Base-by-base conservation (phyloP, 2,888 invertebrate genomes). In the Graphium colonna region DNA sequence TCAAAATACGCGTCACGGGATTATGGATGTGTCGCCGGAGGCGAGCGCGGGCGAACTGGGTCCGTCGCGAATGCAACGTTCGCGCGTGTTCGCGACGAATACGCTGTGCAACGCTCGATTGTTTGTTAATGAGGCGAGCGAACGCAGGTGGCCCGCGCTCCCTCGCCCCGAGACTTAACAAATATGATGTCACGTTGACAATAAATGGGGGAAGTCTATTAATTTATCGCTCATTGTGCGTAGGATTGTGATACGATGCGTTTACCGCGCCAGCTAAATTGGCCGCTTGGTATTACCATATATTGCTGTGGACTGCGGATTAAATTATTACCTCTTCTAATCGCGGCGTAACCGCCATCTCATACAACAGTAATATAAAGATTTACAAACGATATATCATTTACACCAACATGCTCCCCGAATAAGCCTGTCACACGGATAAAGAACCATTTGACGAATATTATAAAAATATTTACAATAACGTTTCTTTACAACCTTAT, bases 1-100 rank as follows among this genome's bases (percentile, higher is more conserved):
- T 86, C 87, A 85, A 81, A 84, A 82, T 77, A 80, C 71, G 78
- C 84, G 85, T 84, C 85, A 84, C 84, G 68, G 85, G 85, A 80
- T 83, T 85, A 85, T 84, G 73, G 77, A 84, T 81, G 79, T 79
- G 77, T 80, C 78, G 82, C 82, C 81, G 57, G 58, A 60, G 60
- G 57, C 53, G 59, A 60, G 58, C 64, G 54, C 8, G 9, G 31
- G 9, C 60, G 41, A 48, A 44, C 21, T 36, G 67, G 61, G 60
- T 60, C 65, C 67, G 62, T 66, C 67, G 78, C 75, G 71, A 79
- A 79, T 77, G 73, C 78, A n/a, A 81, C 77, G 74, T 74, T 70
- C 62, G 60, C 69, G 39, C 8, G 16, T 16, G 28, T 48, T 26
- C 7, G 48, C 47, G 36, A 49, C 56, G 40, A 71, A 73, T 77